Evolutionary conservation across 53 echinoderm and acorn worm species (phyloP), one percentile per base, ranked within the genome.

Genomic region (Actinopyga echinites): DNA sequence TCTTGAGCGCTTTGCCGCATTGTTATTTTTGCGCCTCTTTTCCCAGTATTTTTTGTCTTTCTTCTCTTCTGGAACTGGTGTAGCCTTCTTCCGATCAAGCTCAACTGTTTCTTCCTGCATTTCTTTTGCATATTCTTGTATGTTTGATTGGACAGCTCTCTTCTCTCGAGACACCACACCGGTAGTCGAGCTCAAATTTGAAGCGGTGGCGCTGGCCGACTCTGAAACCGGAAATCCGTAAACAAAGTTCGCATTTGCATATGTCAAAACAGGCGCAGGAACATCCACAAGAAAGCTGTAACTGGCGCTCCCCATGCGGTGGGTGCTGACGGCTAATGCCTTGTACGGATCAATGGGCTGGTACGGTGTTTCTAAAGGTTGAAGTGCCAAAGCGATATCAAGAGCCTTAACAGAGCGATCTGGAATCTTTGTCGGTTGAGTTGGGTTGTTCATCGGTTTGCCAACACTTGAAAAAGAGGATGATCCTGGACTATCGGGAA

Each of bases 11-110:
- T 96, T 96, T 15, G 97, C 97, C 3, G 97, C 97, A 36, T 96
- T 94, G 75, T 96, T 96, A 90, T 96, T 96, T 87, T 96, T 96
- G 71, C 97, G 87, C 77, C 97, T 83, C 57, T 91, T 87, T 60
- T 93, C 97, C 97, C 93, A 93, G 57, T 93, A 94, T 0, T 84
- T 82, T 33, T 56, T 62, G 83, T 94, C 94, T 57, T 96, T 94
- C 84, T 96, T 96, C 63, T 91, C 93, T 30, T 93, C 93, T 1
- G 97, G 92, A 24, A 93, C 92, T 13, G 93, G 92, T 30, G 89
- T 86, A 22, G 90, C 93, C 71, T 96, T 96, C 86, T 96, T 96
- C 17, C 91, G 44, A 37, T 87, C 57, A 1, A 84, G 79, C 64
- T 89, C 91, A 5, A 55, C 67, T n/a, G 33, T 38, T 24, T 55